These are phyloP conservation scores for Sinelater perroti DNA, from an alignment of 2,888 invertebrate species.

Conservation along the genomic window DNA sequence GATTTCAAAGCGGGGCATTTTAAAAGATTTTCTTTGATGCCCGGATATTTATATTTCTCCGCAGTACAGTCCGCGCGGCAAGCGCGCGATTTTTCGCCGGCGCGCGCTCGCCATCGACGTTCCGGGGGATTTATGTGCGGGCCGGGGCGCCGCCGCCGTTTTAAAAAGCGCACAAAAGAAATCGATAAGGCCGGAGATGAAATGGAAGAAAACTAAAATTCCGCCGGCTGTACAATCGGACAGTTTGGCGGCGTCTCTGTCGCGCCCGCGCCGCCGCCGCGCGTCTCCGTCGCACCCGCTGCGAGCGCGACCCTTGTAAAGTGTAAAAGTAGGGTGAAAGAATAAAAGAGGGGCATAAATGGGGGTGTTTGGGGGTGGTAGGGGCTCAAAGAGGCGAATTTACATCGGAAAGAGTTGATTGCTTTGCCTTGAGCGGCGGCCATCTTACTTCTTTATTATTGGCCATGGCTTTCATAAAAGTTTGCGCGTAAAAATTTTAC, in stretches of 20 bases:
- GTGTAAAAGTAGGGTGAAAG: conserved; percentile 62
- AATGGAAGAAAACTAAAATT: conserved; percentile 51
- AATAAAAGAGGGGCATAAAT: conserved; percentile 60
- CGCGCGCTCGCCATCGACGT: conserved; percentile 1
- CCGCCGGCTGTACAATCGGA: conserved; percentile 47
- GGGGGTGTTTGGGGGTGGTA: conserved; percentile 54
- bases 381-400: conserved; percentile 56
- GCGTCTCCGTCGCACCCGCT: conserved; percentile 41
- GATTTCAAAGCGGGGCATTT: conserved; percentile 45
- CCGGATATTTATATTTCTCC: conserved; percentile 46
- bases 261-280: conserved; percentile 29
- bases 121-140: conserved; percentile 6
- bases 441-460: conserved; percentile 60
- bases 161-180: conserved; percentile 36
- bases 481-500: conserved; percentile 37
- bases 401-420: conserved; percentile 62
- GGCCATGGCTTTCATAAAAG: conserved; percentile 52
- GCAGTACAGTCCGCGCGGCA: conserved; percentile 30
- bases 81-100: conserved; percentile 16
- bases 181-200: conserved; percentile 39
- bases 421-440: conserved; percentile 57
- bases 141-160: conserved; percentile 4
- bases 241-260: conserved; percentile 39
- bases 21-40: conserved; percentile 46
- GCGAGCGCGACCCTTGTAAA: conserved; percentile 48